These are phyloP conservation scores for Apolygus lucorum DNA, from an alignment of 1,140 invertebrate genomes.

Conservation along the genomic window DNA sequence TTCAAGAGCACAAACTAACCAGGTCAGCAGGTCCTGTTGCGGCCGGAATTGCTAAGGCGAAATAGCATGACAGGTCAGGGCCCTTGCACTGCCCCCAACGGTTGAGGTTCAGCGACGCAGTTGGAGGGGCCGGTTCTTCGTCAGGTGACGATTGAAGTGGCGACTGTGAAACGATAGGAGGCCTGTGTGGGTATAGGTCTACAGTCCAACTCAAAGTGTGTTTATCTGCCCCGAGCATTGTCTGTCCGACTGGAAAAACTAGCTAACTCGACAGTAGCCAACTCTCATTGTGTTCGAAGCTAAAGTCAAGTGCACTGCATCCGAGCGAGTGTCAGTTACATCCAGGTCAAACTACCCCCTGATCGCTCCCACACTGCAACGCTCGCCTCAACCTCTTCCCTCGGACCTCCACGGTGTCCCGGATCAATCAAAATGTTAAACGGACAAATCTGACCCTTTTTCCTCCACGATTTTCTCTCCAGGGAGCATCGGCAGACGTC, in stretches of 20 bases:
- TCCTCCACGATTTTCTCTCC: no score
- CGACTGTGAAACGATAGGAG: no score
- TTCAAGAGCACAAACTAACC: no score
- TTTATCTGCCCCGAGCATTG: not conserved
- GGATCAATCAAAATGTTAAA: not conserved
- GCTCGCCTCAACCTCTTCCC: not conserved
- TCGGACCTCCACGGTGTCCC: not conserved
- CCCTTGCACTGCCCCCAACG: no score
- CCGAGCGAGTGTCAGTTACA: not conserved
- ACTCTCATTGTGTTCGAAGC: not conserved
- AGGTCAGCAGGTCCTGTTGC: no score
- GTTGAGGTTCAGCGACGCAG: not conserved
- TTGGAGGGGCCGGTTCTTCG: not conserved
- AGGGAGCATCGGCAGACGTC: no score
- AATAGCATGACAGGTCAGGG: no score
- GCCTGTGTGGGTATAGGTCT: not conserved
- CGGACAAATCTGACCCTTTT: not conserved
- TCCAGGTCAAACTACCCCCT: not conserved
- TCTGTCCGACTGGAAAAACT: not conserved
- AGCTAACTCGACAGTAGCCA: not conserved
- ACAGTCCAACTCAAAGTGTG: not conserved
- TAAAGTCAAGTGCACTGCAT: not conserved
- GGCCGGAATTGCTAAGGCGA: no score
- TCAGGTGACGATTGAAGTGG: not conserved
- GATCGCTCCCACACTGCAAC: not conserved